Evolutionary conservation across 2,888 invertebrate species (phyloP).

Genomic region (Mesochorus sp.): DNA sequence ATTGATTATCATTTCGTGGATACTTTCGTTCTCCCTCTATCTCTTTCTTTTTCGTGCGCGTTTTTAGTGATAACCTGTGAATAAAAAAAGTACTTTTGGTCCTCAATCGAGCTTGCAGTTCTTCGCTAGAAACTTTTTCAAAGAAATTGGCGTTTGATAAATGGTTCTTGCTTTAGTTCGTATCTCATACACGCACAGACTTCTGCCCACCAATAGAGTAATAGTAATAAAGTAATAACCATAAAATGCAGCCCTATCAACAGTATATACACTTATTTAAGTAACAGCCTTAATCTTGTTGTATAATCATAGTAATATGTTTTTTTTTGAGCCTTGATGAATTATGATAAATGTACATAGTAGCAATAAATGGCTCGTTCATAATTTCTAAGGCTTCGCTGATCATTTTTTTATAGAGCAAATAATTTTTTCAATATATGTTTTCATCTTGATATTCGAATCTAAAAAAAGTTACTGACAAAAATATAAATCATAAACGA

Average conservation of each 20-base stretch:
- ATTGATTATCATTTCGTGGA: constrained; percentile 36
- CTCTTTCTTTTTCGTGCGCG: neutral
- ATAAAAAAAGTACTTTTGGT: constrained; percentile 28
- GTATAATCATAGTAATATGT: constrained; percentile 28
- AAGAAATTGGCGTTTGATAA: constrained; percentile 55
- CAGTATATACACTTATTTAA: neutral
- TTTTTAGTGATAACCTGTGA: neutral
- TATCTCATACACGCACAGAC: neutral
- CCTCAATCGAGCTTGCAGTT: constrained; percentile 14
- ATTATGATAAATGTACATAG: neutral
- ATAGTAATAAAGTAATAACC: too few relatives aligned
- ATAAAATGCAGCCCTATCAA: neutral
- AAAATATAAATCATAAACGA: too few relatives aligned
- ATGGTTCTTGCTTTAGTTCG: constrained; percentile 45
- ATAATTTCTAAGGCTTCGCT: too few relatives aligned
- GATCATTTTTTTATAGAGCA: too few relatives aligned
- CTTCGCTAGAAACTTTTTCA: constrained; percentile 38
- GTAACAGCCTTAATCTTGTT: constrained; percentile 7
- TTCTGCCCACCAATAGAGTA: neutral
- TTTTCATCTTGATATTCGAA: too few relatives aligned
- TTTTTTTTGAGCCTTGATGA: neutral
- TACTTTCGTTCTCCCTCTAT: neutral
- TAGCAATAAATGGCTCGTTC: too few relatives aligned
- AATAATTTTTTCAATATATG: too few relatives aligned
- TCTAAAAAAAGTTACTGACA: too few relatives aligned